These are phyloP conservation scores for Spinibarbus caldwelli DNA, from an alignment of 2,797 vertebrate genomes.

Conservation along the genomic window DNA sequence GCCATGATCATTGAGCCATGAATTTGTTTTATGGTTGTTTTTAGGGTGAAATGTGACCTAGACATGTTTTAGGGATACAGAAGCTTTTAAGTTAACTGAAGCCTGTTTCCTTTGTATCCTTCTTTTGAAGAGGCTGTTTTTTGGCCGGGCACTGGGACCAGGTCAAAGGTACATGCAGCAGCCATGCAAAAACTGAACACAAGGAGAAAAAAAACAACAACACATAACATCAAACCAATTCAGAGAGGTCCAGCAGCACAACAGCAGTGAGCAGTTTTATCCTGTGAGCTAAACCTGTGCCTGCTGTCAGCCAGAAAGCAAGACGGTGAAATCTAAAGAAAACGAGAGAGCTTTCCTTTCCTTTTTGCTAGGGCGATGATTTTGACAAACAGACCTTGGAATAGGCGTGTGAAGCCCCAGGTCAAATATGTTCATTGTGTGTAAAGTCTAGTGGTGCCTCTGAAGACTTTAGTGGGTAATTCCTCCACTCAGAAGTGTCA, in stretches of 20 bases:
- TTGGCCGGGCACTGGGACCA: neutral
- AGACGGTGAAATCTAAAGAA: neutral
- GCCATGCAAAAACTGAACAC: neutral
- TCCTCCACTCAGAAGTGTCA: slow-evolving; percentile 25
- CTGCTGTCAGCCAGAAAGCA: slow-evolving; percentile 6
- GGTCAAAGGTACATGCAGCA: slow-evolving; percentile 22
- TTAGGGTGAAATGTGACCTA: neutral
- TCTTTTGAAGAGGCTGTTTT: slow-evolving; percentile 5
- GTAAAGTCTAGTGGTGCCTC: slow-evolving; percentile 39
- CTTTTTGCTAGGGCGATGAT: slow-evolving; percentile 14
- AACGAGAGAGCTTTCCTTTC: neutral
- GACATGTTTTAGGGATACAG: neutral
- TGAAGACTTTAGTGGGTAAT: slow-evolving; percentile 25
- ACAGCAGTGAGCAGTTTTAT: slow-evolving; percentile 24
- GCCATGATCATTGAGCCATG: neutral
- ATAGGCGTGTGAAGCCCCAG: neutral
- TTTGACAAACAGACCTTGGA: slow-evolving; percentile 31
- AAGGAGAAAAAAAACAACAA: neutral
- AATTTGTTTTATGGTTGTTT: neutral
- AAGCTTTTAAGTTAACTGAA: neutral
- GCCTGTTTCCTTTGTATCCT: neutral
- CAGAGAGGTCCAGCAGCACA: slow-evolving; percentile 12
- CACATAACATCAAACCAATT: neutral
- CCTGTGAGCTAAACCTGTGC: slow-evolving; percentile 18
- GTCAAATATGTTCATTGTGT: slow-evolving; percentile 40